These are phyloP conservation scores for Eupithecia vulgata DNA, from an alignment of 2,888 invertebrate genomes.

Conservation along the genomic window DNA sequence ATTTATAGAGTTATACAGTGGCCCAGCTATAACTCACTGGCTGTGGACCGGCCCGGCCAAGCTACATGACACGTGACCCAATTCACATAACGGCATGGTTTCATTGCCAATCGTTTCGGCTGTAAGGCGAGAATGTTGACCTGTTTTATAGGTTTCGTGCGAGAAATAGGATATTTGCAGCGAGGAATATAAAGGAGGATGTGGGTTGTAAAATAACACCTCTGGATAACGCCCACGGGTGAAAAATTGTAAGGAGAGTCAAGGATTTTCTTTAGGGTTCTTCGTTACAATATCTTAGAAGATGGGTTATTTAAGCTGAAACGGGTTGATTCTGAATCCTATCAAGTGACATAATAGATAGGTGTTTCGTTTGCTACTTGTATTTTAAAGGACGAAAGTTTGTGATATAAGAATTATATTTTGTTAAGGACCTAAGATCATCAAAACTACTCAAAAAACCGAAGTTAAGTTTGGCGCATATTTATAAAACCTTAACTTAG, in stretches of 20 bases:
- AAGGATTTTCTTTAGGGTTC: neutral
- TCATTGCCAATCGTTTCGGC: conserved; percentile 36
- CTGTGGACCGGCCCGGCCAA: conserved; percentile 19
- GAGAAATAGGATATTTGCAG: conserved; percentile 21
- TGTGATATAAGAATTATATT: too few relatives aligned
- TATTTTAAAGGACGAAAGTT: too few relatives aligned
- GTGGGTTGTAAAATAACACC: conserved; percentile 10
- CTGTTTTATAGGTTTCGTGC: conserved; percentile 21
- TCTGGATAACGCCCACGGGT: neutral
- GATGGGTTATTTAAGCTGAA: too few relatives aligned
- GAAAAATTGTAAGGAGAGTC: neutral
- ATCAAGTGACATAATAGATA: too few relatives aligned
- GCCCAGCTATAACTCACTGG: conserved; percentile 19
- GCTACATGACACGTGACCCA: conserved; percentile 25
- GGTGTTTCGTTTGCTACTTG: too few relatives aligned
- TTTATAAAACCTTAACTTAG: too few relatives aligned
- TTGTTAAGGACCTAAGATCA: too few relatives aligned
- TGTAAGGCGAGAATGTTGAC: conserved; percentile 21
- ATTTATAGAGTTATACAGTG: neutral
- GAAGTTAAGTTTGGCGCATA: too few relatives aligned
- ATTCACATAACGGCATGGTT: conserved; percentile 25
- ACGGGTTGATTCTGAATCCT: too few relatives aligned
- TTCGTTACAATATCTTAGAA: too few relatives aligned
- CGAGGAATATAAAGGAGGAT: conserved; percentile 5
- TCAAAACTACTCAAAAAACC: too few relatives aligned